Percentiles rank a stretch among this genome's conserved stretches.
Evolutionary conservation across 2,113 vertebrate species (phyloP).

Genomic region (Syrrhaptes paradoxus): DNA sequence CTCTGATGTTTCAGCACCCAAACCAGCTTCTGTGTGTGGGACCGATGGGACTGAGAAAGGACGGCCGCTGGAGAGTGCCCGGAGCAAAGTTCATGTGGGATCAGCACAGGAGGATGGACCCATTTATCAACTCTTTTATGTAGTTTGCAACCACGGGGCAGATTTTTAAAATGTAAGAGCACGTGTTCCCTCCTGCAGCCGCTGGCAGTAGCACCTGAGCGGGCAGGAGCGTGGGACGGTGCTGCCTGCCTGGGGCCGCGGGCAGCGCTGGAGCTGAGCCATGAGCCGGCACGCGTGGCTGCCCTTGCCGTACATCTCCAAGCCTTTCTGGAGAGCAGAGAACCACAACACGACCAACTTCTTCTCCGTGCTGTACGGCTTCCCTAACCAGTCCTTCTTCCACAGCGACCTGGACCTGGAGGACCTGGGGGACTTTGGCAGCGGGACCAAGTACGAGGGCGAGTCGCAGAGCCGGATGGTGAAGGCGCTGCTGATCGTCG

Average conservation of each 20-base stretch:
- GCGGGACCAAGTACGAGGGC: constrained; percentile 26
- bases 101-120: not conserved
- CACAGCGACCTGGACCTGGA: constrained; percentile 66
- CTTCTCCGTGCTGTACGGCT: constrained; percentile 46
- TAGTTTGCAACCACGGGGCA: not conserved
- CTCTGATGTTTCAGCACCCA: not conserved
- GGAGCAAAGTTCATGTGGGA: not conserved
- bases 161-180: not conserved
- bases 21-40: not conserved
- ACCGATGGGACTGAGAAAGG: not conserved
- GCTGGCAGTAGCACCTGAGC: not conserved
- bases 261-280: not conserved
- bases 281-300: constrained; percentile 60
- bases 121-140: not conserved
- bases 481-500: constrained; percentile 70
- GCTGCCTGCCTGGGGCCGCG: not conserved
- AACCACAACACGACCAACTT: constrained; percentile 24
- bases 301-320: constrained; percentile 50
- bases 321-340: constrained; percentile 31
- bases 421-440: constrained; percentile 66
- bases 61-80: not conserved
- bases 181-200: not conserved
- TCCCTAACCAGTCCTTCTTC: constrained; percentile 66
- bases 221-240: not conserved
- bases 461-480: constrained; percentile 72